phyloP scores from a whole-genome alignment of 1,140 invertebrate species.

The Zaprionus africanus region DNA sequence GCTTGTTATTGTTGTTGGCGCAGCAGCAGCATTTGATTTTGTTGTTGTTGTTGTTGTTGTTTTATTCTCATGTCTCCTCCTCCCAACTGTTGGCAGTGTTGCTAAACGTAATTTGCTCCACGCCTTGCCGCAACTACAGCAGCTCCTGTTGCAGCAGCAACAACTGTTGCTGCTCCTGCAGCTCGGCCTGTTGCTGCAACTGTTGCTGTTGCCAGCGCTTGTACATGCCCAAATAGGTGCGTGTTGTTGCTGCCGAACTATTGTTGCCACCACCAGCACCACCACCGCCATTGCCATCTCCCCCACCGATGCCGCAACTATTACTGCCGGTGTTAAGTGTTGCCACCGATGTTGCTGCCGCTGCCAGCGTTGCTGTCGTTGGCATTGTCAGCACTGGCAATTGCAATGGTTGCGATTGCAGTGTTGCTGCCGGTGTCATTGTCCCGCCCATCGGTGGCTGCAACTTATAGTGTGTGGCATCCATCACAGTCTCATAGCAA shows the following conservation, averaged over 20 bases:
- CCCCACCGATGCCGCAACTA: slow-evolving; percentile 24
- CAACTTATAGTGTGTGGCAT: slow-evolving; percentile 46
- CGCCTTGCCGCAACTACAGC: slow-evolving; percentile 46
- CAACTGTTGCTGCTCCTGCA: slow-evolving; percentile 71
- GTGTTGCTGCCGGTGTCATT: slow-evolving; percentile 15
- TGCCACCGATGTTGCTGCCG: slow-evolving; percentile 28
- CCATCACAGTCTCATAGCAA: slow-evolving; percentile 70
- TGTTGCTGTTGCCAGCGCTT: slow-evolving; percentile 77
- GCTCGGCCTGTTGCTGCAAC: slow-evolving; percentile 67
- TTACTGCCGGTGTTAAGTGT: slow-evolving; percentile 32
- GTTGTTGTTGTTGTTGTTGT: neutral
- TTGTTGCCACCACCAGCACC: slow-evolving; percentile 5
- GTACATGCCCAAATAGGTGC: slow-evolving; percentile 71
- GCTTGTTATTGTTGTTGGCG: slow-evolving; percentile 20
- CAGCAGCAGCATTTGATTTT: slow-evolving; percentile 19
- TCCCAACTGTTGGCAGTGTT: slow-evolving; percentile 34
- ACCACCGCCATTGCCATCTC: slow-evolving; percentile 24
- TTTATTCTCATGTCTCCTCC: neutral
- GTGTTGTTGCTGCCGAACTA: slow-evolving; percentile 33
- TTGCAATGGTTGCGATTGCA: slow-evolving; percentile 17
- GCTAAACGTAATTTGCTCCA: slow-evolving; percentile 12
- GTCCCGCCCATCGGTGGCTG: slow-evolving; percentile 28
- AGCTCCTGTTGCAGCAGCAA: slow-evolving; percentile 72
- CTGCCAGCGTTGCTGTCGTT: slow-evolving; percentile 18
- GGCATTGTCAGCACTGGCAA: slow-evolving; percentile 20